A percentile compares a stretch with the other conserved stretches of the same genome.
Conservation (phyloP, 2,888 invertebrate species). For the Brenthis daphne region DNA sequence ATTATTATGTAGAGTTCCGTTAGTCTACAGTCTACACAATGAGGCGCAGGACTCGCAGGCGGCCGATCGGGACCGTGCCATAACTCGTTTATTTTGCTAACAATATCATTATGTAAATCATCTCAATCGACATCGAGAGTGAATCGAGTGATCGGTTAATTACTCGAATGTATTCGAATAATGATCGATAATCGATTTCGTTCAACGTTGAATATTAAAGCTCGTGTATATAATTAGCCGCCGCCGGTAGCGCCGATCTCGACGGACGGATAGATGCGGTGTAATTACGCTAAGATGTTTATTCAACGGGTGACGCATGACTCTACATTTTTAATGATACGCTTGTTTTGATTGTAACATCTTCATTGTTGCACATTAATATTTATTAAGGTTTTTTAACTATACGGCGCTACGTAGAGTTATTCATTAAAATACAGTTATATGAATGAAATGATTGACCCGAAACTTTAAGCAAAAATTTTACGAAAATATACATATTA, state of each 20-base stretch:
- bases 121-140: slow-evolving; percentile 64
- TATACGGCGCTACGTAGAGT: neutral
- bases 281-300: slow-evolving; percentile 20
- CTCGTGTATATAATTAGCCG: slow-evolving; percentile 35
- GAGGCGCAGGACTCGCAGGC: slow-evolving; percentile 29
- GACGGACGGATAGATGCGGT: slow-evolving; percentile 21
- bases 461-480: too few species aligned
- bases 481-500: too few species aligned
- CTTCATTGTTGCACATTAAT: slow-evolving; percentile 20
- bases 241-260: slow-evolving; percentile 25
- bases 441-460: neutral
- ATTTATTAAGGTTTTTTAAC: slow-evolving; percentile 9
- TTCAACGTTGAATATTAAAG: slow-evolving; percentile 34
- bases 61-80: slow-evolving; percentile 11
- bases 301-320: slow-evolving; percentile 24
- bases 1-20: slow-evolving; percentile 42
- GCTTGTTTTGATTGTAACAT: slow-evolving; percentile 14
- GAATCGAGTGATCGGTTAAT: slow-evolving; percentile 63
- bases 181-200: slow-evolving; percentile 39
- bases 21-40: slow-evolving; percentile 35
- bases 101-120: slow-evolving; percentile 74
- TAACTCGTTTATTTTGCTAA: slow-evolving; percentile 64
- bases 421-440: slow-evolving; percentile 1
- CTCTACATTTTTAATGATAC: slow-evolving; percentile 19
- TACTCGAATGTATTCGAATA: slow-evolving; percentile 42